Conservation (phyloP, 30 jellyfish, hydroid and myxozoan genomes). For the Kudoa iwatai region DNA sequence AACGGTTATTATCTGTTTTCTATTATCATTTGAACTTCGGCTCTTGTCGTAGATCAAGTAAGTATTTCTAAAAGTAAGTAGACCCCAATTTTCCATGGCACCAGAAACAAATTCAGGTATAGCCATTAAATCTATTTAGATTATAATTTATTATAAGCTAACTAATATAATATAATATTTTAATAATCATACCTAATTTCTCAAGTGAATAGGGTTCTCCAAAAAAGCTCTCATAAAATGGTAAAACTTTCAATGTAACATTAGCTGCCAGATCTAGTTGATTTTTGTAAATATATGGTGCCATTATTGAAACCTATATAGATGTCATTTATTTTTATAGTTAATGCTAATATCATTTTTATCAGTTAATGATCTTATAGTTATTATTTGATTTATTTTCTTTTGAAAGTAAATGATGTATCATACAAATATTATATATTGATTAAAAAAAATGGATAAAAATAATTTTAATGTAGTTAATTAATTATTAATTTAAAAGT, state of each 20-base stretch:
- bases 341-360: too few species aligned
- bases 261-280: slow-evolving; percentile 35
- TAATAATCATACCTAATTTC: slow-evolving; percentile 22
- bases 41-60: slow-evolving; percentile 25
- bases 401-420: too few species aligned
- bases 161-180: neutral
- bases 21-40: slow-evolving; percentile 17
- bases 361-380: too few species aligned
- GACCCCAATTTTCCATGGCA: slow-evolving; percentile 99
- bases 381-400: too few species aligned
- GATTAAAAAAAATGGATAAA: too few species aligned
- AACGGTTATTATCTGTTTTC: slow-evolving; percentile 35
- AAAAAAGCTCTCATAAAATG: slow-evolving; percentile 41
- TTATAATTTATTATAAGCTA: neutral
- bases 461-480: too few species aligned
- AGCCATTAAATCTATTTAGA: slow-evolving; percentile 24
- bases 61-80: slow-evolving; percentile 61
- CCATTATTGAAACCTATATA: too few species aligned
- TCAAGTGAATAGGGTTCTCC: slow-evolving; percentile 53
- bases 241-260: slow-evolving; percentile 20
- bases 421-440: too few species aligned
- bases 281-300: too few species aligned
- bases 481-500: too few species aligned
- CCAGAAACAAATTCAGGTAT: slow-evolving; percentile 95
- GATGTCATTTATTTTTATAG: too few species aligned